These are phyloP conservation scores for Aptenodytes forsteri DNA, from an alignment of 2,113 vertebrate genomes.

Conservation along the genomic window DNA sequence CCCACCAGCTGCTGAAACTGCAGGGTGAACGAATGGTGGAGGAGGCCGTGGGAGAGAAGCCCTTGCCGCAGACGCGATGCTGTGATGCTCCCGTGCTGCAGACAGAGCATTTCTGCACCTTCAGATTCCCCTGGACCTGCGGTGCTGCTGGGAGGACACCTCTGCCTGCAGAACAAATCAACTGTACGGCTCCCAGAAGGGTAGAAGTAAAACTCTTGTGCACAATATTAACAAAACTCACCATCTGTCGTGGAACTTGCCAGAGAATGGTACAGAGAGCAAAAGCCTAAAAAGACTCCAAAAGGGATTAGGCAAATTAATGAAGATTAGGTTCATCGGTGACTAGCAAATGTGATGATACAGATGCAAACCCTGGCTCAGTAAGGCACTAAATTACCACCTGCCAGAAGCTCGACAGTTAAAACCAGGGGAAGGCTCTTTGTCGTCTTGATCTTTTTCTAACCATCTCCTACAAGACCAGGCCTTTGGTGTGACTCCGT, in stretches of 20 bases:
- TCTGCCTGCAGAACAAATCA: background rate
- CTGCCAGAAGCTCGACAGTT: background rate
- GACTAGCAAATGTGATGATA: background rate
- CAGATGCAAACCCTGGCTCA: background rate
- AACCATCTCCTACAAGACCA: background rate
- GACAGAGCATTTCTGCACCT: background rate
- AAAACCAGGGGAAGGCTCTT: background rate
- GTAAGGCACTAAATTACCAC: background rate
- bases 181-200: background rate
- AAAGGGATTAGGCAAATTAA: background rate
- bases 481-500: background rate
- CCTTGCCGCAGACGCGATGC: background rate
- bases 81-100: fast-evolving
- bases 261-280: background rate
- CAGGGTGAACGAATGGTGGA: background rate
- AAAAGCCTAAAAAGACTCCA: background rate
- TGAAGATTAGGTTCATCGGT: background rate
- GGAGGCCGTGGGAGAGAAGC: background rate
- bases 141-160: background rate
- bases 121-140: background rate
- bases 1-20: background rate
- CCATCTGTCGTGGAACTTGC: background rate
- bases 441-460: background rate
- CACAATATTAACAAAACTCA: background rate
- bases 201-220: background rate